phyloP scores from a whole-genome alignment of 64 coral and sea anemone species.

The Porites australiensis region DNA sequence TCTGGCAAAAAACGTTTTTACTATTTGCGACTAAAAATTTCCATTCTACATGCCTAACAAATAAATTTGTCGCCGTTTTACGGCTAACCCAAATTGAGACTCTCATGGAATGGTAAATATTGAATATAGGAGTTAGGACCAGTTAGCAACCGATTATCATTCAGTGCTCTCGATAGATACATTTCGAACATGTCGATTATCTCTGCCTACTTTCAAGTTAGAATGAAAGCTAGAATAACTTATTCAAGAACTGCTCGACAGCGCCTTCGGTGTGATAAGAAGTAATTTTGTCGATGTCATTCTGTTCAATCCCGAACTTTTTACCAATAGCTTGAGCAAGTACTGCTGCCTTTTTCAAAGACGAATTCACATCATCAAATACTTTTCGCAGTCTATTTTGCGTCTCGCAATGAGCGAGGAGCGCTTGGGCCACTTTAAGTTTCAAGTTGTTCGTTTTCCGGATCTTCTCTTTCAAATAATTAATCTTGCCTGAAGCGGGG shows the following conservation, averaged over 20 bases:
- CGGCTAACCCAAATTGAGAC: too few relatives aligned
- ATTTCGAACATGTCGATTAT: background rate
- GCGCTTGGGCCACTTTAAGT: constrained; percentile 87
- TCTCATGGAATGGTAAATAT: too few relatives aligned
- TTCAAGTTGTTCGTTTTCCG: constrained; percentile 79
- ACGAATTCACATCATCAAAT: constrained; percentile 85
- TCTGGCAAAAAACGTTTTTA: too few relatives aligned
- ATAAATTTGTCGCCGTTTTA: too few relatives aligned
- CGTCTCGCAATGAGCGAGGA: constrained; percentile 87
- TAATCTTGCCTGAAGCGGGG: constrained; percentile 5
- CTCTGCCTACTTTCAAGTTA: background rate
- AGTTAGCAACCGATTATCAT: too few relatives aligned
- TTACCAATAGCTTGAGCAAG: constrained; percentile 88
- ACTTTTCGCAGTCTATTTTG: constrained; percentile 87
- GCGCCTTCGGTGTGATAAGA: constrained; percentile 79
- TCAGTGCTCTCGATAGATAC: too few relatives aligned
- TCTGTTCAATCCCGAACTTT: constrained; percentile 85
- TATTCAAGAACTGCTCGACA: constrained; percentile 83
- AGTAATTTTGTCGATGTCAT: constrained; percentile 79
- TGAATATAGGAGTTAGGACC: too few relatives aligned
- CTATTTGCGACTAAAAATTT: too few relatives aligned
- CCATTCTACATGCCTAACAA: too few relatives aligned
- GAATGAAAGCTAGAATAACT: constrained; percentile 67
- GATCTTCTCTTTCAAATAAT: constrained; percentile 72
- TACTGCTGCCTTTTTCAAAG: constrained; percentile 63